Conservation (phyloP, 2,797 vertebrate species). For the Smutsia temminckii region DNA sequence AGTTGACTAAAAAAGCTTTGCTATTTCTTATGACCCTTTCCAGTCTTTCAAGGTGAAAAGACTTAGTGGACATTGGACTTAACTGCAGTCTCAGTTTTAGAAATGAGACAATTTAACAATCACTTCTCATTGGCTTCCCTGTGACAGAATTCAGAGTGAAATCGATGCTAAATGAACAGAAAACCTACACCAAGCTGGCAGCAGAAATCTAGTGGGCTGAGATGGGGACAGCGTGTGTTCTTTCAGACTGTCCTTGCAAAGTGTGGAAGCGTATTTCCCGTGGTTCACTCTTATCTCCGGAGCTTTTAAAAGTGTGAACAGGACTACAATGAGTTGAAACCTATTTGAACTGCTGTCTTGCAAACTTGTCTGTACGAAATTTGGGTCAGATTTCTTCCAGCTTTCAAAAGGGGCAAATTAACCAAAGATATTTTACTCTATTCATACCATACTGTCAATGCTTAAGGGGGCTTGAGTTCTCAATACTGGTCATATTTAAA, state of each 20-base stretch:
- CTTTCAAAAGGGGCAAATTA: conserved; percentile 51
- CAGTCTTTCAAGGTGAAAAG: conserved; percentile 9
- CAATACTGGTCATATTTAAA: neutral
- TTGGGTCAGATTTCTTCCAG: conserved; percentile 59
- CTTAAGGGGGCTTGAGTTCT: neutral
- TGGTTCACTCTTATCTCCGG: conserved; percentile 38
- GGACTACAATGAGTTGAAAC: conserved; percentile 57
- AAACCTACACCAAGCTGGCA: neutral
- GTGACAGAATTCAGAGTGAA: conserved; percentile 52
- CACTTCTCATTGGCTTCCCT: conserved; percentile 60
- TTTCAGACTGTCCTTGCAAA: conserved; percentile 46
- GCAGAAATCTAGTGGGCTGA: conserved; percentile 59
- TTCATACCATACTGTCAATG: neutral
- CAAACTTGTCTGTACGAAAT: conserved; percentile 51
- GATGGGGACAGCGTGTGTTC: neutral
- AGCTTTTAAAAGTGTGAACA: conserved; percentile 62
- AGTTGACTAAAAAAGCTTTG: neutral
- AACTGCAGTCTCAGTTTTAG: conserved; percentile 59
- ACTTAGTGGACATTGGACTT: conserved; percentile 46
- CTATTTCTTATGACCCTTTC: neutral
- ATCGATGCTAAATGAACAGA: conserved; percentile 60
- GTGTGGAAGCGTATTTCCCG: conserved; percentile 7
- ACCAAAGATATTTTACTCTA: conserved; percentile 6
- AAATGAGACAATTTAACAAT: conserved; percentile 65
- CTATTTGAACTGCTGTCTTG: conserved; percentile 41